Evolutionary conservation across 2,888 invertebrate species (phyloP), one percentile per base, ranked within the genome.

Genomic region (Alentia gelatinosa): DNA sequence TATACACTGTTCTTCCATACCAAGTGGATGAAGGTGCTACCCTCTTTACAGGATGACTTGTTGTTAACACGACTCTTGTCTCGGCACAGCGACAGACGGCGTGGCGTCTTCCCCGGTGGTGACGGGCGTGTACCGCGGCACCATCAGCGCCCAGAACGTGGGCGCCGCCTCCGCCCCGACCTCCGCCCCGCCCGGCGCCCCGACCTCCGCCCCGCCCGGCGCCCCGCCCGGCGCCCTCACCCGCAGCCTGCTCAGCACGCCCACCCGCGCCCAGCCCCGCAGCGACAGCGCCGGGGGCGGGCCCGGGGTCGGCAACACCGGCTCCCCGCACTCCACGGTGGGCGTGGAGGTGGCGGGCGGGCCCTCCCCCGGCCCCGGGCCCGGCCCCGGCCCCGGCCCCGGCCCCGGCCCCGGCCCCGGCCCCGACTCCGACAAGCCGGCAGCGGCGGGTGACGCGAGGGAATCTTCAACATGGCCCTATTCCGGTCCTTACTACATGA

Each of bases 101-200:
- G 56, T 56, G 56, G 74, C 74, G 15, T 42, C 86, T 30, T 50
- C 86, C 47, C 47, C 86, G n/a, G 47, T 50, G 35, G 86, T 86
- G 86, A 47, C 86, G 42, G 86, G 86, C 42, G 86, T 86, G 47
- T 86, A 86, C 86, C 15, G 86, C 1, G 86, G 86, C 50, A 86
- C 86, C 86, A 86, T 86, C 30, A 47, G 47, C 26, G 19, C 47
- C 23, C 86, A 40, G 7, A n/a, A 47, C 83, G 15, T 19, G 3
- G 33, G 74, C 74, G 86, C 50, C 4, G n/a, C n/a, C n/a, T n/a
- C n/a, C n/a, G n/a, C n/a, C n/a, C n/a, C n/a, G n/a, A n/a, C n/a
- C n/a, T 86, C 86, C 23, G 30, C 86, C 0, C 86, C 86, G 1
- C n/a, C 40, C 47, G 47, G 47, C 30, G 3, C 47, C 4, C 5